These are phyloP conservation scores for Endomychus coccineus DNA, from an alignment of 2,888 invertebrate genomes.

Conservation along the genomic window DNA sequence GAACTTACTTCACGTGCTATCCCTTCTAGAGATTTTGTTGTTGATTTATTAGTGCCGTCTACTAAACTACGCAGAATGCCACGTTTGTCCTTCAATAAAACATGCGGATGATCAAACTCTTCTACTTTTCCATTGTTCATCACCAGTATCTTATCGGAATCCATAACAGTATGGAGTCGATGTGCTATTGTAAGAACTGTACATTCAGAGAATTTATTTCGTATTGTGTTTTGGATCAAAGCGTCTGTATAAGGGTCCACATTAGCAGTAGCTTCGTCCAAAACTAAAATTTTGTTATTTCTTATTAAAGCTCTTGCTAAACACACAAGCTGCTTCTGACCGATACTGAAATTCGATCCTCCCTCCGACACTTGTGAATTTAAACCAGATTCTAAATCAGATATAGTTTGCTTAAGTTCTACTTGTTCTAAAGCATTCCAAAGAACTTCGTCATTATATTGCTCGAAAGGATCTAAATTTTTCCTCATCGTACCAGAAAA, in stretches of 20 bases:
- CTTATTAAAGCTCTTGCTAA: conserved; percentile 58
- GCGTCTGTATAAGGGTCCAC: conserved; percentile 75
- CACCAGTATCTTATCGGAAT: conserved; percentile 77
- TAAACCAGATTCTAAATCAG: conserved; percentile 49
- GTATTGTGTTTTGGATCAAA: conserved; percentile 70
- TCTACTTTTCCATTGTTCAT: conserved; percentile 70
- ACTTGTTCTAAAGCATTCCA: conserved; percentile 41
- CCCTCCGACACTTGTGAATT: conserved; percentile 51
- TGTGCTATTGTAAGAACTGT: conserved; percentile 84
- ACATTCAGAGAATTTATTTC: conserved; percentile 66
- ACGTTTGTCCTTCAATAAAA: conserved; percentile 50
- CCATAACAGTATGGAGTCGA: conserved; percentile 80
- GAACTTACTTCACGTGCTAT: conserved; percentile 20
- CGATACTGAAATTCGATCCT: conserved; percentile 44
- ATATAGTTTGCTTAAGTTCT: conserved; percentile 47
- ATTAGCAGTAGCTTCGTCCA: conserved; percentile 76
- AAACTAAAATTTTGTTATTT: conserved; percentile 38
- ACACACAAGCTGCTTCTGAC: conserved; percentile 62
- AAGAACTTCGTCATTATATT: conserved; percentile 30
- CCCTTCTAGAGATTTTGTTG: conserved; percentile 14
- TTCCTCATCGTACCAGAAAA: conserved; percentile 61
- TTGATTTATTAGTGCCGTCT: conserved; percentile 32
- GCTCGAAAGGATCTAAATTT: conserved; percentile 35
- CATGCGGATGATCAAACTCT: conserved; percentile 69
- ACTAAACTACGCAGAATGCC: conserved; percentile 59